Evolutionary conservation across 2,113 vertebrate genomes (phyloP).

Genomic region (Synodontis membranacea): DNA sequence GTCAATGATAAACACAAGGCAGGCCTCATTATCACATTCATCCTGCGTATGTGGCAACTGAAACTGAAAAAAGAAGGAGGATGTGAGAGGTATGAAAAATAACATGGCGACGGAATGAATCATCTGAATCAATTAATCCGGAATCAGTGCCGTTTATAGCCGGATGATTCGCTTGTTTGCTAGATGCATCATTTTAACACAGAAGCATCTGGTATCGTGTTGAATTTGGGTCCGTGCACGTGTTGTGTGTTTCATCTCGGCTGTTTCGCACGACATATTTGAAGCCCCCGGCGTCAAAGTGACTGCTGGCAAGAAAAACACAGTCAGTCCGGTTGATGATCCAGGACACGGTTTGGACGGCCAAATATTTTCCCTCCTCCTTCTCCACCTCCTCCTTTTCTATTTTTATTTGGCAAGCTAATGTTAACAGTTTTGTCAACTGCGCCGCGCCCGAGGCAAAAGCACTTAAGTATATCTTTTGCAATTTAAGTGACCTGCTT

Average conservation of each 20-base stretch:
- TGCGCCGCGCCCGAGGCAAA: constrained; percentile 61
- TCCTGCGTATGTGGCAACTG: not conserved
- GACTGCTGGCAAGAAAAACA: constrained; percentile 24
- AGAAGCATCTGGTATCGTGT: not conserved
- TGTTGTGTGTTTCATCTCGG: not conserved
- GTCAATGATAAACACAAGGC: not conserved
- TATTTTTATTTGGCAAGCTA: constrained; percentile 63
- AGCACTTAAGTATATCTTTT: constrained; percentile 72
- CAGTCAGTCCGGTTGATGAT: constrained; percentile 29
- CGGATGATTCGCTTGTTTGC: not conserved
- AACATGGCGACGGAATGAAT: not conserved
- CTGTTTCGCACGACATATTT: constrained; percentile 10
- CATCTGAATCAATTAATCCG: not conserved
- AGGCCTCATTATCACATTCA: constrained; percentile 5
- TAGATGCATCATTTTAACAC: not conserved
- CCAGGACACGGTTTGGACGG: constrained; percentile 2
- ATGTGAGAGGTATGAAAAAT: constrained; percentile 1
- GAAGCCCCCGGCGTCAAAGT: not conserved
- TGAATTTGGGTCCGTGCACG: not conserved
- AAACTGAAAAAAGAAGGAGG: not conserved
- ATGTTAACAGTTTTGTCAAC: constrained; percentile 73
- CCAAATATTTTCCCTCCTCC: constrained; percentile 34
- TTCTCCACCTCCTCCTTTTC: constrained; percentile 44
- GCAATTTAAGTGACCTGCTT: constrained; percentile 75
- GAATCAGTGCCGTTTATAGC: not conserved